These are phyloP conservation scores for Dione juno DNA, from an alignment of 2,888 invertebrate genomes.

Conservation along the genomic window DNA sequence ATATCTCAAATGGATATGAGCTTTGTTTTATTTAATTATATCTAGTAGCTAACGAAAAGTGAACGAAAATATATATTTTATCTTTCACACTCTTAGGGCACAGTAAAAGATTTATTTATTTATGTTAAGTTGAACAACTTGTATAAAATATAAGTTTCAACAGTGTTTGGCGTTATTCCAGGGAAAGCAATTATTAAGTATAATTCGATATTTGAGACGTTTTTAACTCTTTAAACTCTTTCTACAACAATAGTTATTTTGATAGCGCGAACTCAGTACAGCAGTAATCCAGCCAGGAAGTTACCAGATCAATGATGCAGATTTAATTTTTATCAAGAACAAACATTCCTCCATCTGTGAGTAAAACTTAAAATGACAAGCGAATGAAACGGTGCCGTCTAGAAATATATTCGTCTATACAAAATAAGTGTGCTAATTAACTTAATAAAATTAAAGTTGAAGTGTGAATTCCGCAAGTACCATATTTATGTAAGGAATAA, in stretches of 20 bases:
- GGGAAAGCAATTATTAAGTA: too few relatives aligned
- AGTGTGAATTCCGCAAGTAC: constrained; percentile 6
- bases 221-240: too few relatives aligned
- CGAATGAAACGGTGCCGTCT: not conserved
- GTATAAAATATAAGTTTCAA: too few relatives aligned
- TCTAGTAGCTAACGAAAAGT: not conserved
- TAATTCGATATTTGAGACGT: too few relatives aligned
- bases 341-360: too few relatives aligned
- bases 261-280: too few relatives aligned
- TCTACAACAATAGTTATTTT: too few relatives aligned
- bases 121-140: too few relatives aligned
- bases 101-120: not conserved
- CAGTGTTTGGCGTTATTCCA: too few relatives aligned
- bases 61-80: not conserved
- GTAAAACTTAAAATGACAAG: not conserved
- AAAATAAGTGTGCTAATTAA: constrained; percentile 6
- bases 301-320: too few relatives aligned
- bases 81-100: not conserved
- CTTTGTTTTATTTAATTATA: constrained; percentile 23
- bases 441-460: constrained; percentile 13
- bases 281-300: too few relatives aligned
- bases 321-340: too few relatives aligned
- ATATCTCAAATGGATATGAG: constrained; percentile 19
- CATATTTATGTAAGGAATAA: not conserved
- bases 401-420: not conserved